Evolutionary conservation across 2,888 invertebrate genomes (phyloP).

Genomic region (Agapostemon virescens): DNA sequence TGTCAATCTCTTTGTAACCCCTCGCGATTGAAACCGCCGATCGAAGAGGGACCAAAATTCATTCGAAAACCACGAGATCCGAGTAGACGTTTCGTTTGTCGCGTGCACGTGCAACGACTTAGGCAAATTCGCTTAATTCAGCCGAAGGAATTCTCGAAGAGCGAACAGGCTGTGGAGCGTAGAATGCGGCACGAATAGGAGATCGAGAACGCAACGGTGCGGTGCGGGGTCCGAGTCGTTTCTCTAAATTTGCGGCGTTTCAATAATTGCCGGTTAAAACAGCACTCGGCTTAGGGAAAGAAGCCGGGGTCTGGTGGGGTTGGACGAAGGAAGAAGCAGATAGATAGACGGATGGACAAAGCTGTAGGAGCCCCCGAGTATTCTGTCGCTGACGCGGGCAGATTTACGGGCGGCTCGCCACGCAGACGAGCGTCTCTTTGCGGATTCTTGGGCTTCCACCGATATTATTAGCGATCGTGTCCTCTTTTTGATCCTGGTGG

Average conservation of each 20-base stretch:
- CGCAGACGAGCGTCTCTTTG: slow-evolving; percentile 77
- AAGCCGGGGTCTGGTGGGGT: slow-evolving; percentile 14
- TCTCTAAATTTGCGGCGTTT: slow-evolving; percentile 11
- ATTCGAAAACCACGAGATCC: background rate
- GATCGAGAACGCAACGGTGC: background rate
- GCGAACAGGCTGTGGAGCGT: background rate
- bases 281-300: slow-evolving; percentile 24
- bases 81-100: background rate
- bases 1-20: background rate
- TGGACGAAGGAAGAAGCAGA: slow-evolving; percentile 51
- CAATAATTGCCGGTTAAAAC: slow-evolving; percentile 39
- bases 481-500: slow-evolving; percentile 76
- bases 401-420: slow-evolving; percentile 79
- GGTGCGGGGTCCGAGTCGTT: background rate
- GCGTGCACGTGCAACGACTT: background rate
- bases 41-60: background rate
- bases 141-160: background rate
- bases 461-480: slow-evolving; percentile 79
- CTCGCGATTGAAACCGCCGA: background rate
- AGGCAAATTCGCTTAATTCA: background rate
- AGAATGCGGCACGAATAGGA: background rate
- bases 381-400: slow-evolving; percentile 76
- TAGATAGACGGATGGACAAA: slow-evolving; percentile 64
- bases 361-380: slow-evolving; percentile 69
- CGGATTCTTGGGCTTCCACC: slow-evolving; percentile 78